These are phyloP conservation scores for Didymodactylos carnosus DNA, from an alignment of 2,888 invertebrate genomes.

Conservation along the genomic window DNA sequence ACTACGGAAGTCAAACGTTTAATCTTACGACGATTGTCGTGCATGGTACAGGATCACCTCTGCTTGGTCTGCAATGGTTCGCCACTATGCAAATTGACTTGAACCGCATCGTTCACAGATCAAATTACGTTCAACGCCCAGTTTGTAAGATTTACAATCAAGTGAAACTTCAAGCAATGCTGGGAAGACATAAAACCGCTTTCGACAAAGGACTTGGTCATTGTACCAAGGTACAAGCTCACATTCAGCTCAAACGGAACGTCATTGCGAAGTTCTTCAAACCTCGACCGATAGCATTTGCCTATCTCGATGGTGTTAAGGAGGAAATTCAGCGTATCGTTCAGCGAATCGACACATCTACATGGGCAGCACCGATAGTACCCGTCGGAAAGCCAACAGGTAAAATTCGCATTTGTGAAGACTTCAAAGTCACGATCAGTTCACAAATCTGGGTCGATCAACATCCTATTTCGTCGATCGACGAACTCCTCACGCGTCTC, in stretches of 20 bases:
- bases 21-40: neutral
- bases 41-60: neutral
- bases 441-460: slow-evolving; percentile 6
- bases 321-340: neutral
- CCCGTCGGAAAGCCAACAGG: neutral
- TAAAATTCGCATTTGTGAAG: neutral
- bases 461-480: slow-evolving; percentile 16
- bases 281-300: neutral
- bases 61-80: neutral
- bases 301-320: neutral
- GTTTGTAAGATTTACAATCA: neutral
- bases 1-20: neutral
- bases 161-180: neutral
- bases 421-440: neutral
- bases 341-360: neutral
- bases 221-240: neutral
- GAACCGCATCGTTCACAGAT: neutral
- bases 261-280: neutral
- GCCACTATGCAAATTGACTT: neutral
- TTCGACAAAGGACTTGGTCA: neutral
- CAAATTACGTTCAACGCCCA: too few species aligned
- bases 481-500: slow-evolving; percentile 16
- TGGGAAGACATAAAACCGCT: neutral
- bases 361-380: neutral
- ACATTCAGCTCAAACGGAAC: neutral